These are phyloP conservation scores for Paramormyrops kingsleyae DNA, from an alignment of 2,113 vertebrate species.

Conservation along the genomic window DNA sequence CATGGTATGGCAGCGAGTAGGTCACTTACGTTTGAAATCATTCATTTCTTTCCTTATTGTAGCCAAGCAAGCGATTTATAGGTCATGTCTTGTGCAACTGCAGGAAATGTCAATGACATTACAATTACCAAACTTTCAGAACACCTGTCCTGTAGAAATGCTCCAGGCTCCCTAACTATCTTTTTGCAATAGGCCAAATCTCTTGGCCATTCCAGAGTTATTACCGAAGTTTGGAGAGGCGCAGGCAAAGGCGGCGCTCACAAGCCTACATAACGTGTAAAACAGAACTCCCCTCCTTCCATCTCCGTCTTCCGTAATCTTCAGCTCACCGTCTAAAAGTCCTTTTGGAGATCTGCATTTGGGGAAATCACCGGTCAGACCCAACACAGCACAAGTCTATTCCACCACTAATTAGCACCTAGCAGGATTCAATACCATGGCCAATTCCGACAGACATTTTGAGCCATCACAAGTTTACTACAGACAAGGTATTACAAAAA, in stretches of 20 bases:
- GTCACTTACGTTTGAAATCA: background rate
- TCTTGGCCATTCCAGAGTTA: background rate
- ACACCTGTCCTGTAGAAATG: background rate
- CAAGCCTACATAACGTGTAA: background rate
- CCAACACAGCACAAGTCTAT: background rate
- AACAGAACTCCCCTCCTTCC: background rate
- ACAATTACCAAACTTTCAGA: background rate
- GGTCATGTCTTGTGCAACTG: background rate
- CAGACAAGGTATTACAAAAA: background rate
- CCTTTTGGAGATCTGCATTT: conserved; percentile 73
- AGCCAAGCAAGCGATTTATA: background rate
- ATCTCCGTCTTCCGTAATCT: background rate
- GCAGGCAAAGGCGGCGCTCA: background rate
- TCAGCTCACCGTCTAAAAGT: conserved; percentile 64
- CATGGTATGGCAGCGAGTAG: background rate
- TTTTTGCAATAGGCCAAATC: background rate
- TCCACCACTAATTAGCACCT: background rate
- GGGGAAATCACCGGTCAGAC: background rate
- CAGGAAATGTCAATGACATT: background rate
- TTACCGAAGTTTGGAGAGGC: too few species aligned
- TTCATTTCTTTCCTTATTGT: background rate
- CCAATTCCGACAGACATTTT: background rate
- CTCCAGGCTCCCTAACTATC: background rate
- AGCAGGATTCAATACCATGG: background rate
- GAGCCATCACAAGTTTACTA: background rate